Percentiles rank a stretch among this genome's conserved stretches.
These are phyloP conservation scores for Osmerus mordax DNA, from an alignment of 2,113 vertebrate genomes.

Conservation along the genomic window DNA sequence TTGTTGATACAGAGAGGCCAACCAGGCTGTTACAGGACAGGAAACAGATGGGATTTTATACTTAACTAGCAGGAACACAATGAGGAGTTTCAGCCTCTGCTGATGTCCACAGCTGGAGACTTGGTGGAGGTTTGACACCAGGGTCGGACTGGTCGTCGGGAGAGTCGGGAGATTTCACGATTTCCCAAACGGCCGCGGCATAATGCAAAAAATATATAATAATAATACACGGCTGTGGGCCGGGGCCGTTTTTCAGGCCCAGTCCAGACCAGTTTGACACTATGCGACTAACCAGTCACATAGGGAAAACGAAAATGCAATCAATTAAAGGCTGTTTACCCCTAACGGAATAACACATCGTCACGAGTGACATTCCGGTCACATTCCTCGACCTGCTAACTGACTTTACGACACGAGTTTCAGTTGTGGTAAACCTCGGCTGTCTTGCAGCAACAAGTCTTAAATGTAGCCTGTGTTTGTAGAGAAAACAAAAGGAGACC, in stretches of 20 bases:
- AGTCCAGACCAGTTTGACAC: too few relatives aligned
- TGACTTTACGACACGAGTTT: slow-evolving; percentile 42
- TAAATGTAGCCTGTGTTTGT: slow-evolving; percentile 61
- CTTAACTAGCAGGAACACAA: not conserved
- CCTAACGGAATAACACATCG: too few relatives aligned
- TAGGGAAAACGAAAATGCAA: not conserved
- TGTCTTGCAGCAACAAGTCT: slow-evolving; percentile 58
- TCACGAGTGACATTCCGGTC: slow-evolving; percentile 41
- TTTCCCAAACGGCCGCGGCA: too few relatives aligned
- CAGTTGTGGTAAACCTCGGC: slow-evolving; percentile 45
- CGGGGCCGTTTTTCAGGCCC: too few relatives aligned
- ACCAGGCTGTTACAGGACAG: not conserved
- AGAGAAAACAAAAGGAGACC: slow-evolving; percentile 66
- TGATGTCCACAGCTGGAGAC: not conserved
- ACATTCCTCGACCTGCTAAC: slow-evolving; percentile 53
- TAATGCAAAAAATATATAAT: too few relatives aligned
- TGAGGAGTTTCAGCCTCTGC: not conserved
- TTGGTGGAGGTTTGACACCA: not conserved
- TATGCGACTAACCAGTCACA: not conserved
- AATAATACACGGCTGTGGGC: too few relatives aligned
- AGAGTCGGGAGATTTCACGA: too few relatives aligned
- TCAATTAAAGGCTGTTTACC: not conserved
- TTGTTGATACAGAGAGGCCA: not conserved
- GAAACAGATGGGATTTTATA: not conserved
- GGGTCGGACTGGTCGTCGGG: not conserved